Evolutionary conservation across 2,797 vertebrate genomes (phyloP).

Genomic region (Orientallactaga sibirica): DNA sequence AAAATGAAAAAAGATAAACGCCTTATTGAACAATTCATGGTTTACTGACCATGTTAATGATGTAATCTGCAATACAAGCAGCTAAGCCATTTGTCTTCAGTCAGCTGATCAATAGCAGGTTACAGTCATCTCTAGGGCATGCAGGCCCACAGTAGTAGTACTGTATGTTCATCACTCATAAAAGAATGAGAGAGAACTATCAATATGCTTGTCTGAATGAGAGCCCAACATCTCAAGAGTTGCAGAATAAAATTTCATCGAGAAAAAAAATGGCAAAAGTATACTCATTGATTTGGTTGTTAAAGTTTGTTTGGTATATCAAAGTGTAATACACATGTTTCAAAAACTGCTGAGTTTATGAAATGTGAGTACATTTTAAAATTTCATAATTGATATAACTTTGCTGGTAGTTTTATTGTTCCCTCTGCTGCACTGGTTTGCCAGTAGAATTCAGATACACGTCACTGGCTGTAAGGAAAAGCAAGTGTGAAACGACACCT

Average conservation of each 20-base stretch:
- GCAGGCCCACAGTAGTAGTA: conserved; percentile 82
- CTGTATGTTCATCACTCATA: conserved; percentile 84
- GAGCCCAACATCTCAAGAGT: conserved; percentile 75
- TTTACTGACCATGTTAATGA: conserved; percentile 92
- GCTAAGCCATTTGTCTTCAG: conserved; percentile 90
- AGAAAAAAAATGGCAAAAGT: conserved; percentile 81
- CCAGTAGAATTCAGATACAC: not conserved
- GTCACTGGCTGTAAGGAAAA: not conserved
- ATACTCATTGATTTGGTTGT: conserved; percentile 76
- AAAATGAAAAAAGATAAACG: conserved; percentile 91
- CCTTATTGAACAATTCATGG: conserved; percentile 91
- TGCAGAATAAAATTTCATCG: conserved; percentile 73
- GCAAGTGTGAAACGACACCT: not conserved
- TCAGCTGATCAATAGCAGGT: conserved; percentile 90
- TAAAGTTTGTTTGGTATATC: conserved; percentile 74
- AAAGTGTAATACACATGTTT: conserved; percentile 79
- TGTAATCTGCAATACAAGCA: conserved; percentile 91
- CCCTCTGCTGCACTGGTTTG: conserved; percentile 41
- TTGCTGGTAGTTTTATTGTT: conserved; percentile 67
- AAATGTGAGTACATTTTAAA: conserved; percentile 73
- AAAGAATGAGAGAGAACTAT: conserved; percentile 81
- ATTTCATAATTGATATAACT: conserved; percentile 78
- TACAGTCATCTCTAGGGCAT: conserved; percentile 88
- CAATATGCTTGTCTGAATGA: conserved; percentile 76
- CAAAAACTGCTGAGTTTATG: conserved; percentile 74